Evolutionary conservation across 1,140 invertebrate genomes (phyloP).

Genomic region (Phymorhynchus buccinoides): DNA sequence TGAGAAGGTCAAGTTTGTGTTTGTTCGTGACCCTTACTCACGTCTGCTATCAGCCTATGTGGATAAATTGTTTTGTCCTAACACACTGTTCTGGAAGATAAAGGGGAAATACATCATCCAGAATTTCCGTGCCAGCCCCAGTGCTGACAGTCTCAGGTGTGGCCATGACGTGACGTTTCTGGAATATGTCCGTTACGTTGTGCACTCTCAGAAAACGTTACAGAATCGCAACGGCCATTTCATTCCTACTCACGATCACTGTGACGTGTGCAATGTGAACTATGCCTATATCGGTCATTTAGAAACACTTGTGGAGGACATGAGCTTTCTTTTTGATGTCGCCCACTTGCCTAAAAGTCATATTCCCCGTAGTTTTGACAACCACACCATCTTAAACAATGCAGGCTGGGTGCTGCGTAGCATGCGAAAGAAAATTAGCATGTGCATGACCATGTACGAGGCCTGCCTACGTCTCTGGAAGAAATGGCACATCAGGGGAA

Average conservation of each 20-base stretch:
- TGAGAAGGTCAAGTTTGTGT: slow-evolving; percentile 36
- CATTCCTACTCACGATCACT: slow-evolving; percentile 62
- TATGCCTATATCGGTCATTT: slow-evolving; percentile 62
- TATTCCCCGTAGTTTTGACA: slow-evolving; percentile 27
- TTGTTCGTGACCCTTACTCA: slow-evolving; percentile 62
- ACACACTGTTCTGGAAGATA: slow-evolving; percentile 59
- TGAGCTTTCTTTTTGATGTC: slow-evolving; percentile 54
- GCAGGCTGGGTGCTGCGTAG: slow-evolving; percentile 45
- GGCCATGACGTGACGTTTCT: slow-evolving; percentile 65
- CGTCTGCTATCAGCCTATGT: slow-evolving; percentile 62
- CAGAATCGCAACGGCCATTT: slow-evolving; percentile 56
- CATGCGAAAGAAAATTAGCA: slow-evolving; percentile 49
- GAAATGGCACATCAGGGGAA: slow-evolving; percentile 64
- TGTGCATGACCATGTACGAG: slow-evolving; percentile 57
- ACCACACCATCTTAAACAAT: slow-evolving; percentile 12
- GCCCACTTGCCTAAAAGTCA: slow-evolving; percentile 49
- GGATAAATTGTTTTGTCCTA: slow-evolving; percentile 65
- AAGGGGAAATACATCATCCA: slow-evolving; percentile 56
- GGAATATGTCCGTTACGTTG: slow-evolving; percentile 62
- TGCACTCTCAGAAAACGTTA: slow-evolving; percentile 50
- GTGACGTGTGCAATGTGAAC: slow-evolving; percentile 59
- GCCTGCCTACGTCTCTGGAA: slow-evolving; percentile 54
- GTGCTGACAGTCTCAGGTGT: slow-evolving; percentile 50
- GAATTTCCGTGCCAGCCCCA: slow-evolving; percentile 51
- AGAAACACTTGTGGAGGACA: slow-evolving; percentile 59